Evolutionary conservation across 2,888 invertebrate species (phyloP), one percentile per base, ranked within the genome.

Genomic region (Lasius fuliginosus): DNA sequence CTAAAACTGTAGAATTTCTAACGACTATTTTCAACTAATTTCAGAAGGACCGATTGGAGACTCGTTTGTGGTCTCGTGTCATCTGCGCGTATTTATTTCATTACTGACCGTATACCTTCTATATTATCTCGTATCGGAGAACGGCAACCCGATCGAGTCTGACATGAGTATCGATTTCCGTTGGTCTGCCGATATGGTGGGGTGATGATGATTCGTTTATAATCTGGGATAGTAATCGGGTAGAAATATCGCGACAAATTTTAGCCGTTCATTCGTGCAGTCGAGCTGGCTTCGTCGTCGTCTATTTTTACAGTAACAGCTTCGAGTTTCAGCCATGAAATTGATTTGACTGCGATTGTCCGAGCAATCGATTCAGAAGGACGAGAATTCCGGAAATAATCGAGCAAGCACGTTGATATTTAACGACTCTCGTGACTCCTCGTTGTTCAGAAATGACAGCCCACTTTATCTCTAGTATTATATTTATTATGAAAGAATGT

Each of bases 131-230:
- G 27, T 36, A 36, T 69, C 71, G 62, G 74, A 30, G 73, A 82
- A 33, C 53, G 82, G 84, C 87, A 87, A 88, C 86, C 84, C 42
- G 76, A 89, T 90, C 90, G 89, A 87, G 49, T 9, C 15, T 33
- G 23, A 56, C 36, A 46, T 33, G 23, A 64, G 46, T 33, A 46
- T 91, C 87, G 88, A 89, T 89, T 83, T 85, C 33, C 82, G 15
- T 79, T 33, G 85, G 84, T 90, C 36, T 85, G 83, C 67, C 82
- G 12, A 6, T 23, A 23, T 23, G 27, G 27, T 53, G 42, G 53
- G 12, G 11, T 15, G 33, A 18, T 42, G 49, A 46, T 85, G 79
- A 85, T 83, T 83, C 71, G 53, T 68, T 71, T 58, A 84, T 46
- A 81, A 49, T 36, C 74, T 67, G 75, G 60, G 30, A 74, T 74